Base-by-base conservation (phyloP, 2,888 invertebrate species). In the Temnothorax unifasciatus region DNA sequence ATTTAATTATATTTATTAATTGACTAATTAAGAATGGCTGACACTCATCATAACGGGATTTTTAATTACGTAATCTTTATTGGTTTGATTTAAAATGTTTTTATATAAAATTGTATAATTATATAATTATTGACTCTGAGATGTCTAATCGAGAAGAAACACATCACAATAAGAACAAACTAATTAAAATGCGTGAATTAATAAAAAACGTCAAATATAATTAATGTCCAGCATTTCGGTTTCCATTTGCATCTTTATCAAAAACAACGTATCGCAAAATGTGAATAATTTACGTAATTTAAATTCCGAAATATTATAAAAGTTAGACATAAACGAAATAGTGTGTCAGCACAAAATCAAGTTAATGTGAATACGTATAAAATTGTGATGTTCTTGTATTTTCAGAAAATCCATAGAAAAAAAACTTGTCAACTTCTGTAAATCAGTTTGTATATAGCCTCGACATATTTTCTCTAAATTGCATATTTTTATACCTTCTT, bases 1-100 rank as follows among this genome's bases (percentile, higher is more conserved):
- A 6, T 50, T 76, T 50, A 64, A 47, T 76, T 76, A 25, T 25
- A 64, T 21, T 66, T 34, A 15, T 21, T 52, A 29, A 11, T 13
- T 74, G 0, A 9, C 2, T 21, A 15, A 64, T 66, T 66, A 6
- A 13, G 3, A 50, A 34, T 25, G 3, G 34, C 15, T 34, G 5
- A 11, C 3, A 21, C 4, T 63, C 5, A 63, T 63, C 1, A 21
- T 34, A n/a, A 59, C 18, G 18, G 3, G 1, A 13, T 44, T 44
- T 44, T 64, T 41, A 61, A 61, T 44, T 44, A 44, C 1, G 34
- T 34, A 34, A 34, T 34, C 6, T 34, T 34, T 34, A 34, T 34
- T 34, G 0, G 6, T 44, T 64, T 25, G 0, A 64, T 64, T 64
- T 15, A 64, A 64, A 41, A 64, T 41, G 1, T 63, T 63, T 5